Evolutionary conservation across 2,797 vertebrate genomes (phyloP).

Genomic region (Tapirus indicus): DNA sequence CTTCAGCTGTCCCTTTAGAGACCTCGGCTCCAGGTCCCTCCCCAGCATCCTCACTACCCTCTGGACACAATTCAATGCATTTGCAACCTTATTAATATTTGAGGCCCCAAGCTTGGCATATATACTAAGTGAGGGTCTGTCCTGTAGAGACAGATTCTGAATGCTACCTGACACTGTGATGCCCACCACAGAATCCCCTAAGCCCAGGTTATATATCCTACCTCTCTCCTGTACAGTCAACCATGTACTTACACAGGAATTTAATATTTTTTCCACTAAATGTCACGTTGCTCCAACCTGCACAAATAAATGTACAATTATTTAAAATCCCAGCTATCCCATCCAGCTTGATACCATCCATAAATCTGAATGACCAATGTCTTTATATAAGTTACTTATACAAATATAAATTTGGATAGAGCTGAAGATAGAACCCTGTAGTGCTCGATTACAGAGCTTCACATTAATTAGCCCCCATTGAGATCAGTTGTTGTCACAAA

Average conservation of each 20-base stretch:
- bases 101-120: not conserved
- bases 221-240: not conserved
- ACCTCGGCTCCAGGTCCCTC: not conserved
- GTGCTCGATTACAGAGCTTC: not conserved
- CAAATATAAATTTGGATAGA: not conserved
- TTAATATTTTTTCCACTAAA: slow-evolving; percentile 34
- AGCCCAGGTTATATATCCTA: not conserved
- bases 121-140: not conserved
- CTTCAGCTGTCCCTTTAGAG: not conserved
- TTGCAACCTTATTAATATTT: not conserved
- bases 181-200: not conserved
- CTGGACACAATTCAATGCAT: not conserved
- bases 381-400: slow-evolving; percentile 18
- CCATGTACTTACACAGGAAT: not conserved
- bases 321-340: not conserved
- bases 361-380: not conserved
- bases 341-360: not conserved
- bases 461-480: not conserved
- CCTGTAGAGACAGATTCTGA: not conserved
- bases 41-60: not conserved
- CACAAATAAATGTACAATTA: not conserved
- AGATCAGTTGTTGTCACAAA: not conserved
- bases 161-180: not conserved
- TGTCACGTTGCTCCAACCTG: not conserved
- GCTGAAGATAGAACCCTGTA: not conserved